A percentile compares a stretch with the other conserved stretches of the same genome.
phyloP scores from a whole-genome alignment of 2,888 invertebrate genomes.

The Tinea semifulvella region DNA sequence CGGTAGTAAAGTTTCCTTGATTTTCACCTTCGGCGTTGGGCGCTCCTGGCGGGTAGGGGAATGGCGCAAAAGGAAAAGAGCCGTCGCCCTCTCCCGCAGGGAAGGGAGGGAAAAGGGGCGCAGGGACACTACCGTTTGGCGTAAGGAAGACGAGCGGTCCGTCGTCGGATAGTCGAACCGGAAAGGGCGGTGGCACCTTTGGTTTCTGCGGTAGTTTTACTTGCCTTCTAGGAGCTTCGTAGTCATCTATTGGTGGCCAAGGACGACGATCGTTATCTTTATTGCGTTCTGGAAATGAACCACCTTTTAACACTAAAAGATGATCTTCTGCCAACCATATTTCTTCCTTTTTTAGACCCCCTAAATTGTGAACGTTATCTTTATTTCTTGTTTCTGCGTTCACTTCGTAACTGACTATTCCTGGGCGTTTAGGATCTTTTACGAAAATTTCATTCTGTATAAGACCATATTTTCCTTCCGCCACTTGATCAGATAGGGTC shows the following conservation, averaged over 20 bases:
- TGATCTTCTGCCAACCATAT: conserved; percentile 93
- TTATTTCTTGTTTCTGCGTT: conserved; percentile 81
- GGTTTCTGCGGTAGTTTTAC: conserved; percentile 86
- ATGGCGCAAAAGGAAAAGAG: conserved; percentile 62
- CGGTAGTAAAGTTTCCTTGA: conserved; percentile 73
- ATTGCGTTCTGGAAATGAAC: conserved; percentile 69
- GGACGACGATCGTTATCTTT: conserved; percentile 51
- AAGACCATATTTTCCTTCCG: conserved; percentile 89
- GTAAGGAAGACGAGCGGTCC: conserved; percentile 90
- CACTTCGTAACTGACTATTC: conserved; percentile 81
- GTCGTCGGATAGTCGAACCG: conserved; percentile 85
- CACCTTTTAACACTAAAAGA: conserved; percentile 83
- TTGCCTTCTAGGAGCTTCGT: conserved; percentile 82
- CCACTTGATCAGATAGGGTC: conserved; percentile 88
- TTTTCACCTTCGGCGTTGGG: conserved; percentile 65
- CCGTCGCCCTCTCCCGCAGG: conserved; percentile 69
- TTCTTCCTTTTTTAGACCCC: conserved; percentile 84
- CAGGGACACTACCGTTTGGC: conserved; percentile 78
- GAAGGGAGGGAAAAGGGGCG: conserved; percentile 73
- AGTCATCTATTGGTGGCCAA: conserved; percentile 88
- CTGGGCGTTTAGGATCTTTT: conserved; percentile 76
- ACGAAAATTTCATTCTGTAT: conserved; percentile 86
- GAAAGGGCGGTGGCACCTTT: conserved; percentile 92
- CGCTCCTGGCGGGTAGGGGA: conserved; percentile 68
- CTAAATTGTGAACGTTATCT: conserved; percentile 81